phyloP scores from a whole-genome alignment of 2,113 vertebrate species.

The Chaenogobius annularis region DNA sequence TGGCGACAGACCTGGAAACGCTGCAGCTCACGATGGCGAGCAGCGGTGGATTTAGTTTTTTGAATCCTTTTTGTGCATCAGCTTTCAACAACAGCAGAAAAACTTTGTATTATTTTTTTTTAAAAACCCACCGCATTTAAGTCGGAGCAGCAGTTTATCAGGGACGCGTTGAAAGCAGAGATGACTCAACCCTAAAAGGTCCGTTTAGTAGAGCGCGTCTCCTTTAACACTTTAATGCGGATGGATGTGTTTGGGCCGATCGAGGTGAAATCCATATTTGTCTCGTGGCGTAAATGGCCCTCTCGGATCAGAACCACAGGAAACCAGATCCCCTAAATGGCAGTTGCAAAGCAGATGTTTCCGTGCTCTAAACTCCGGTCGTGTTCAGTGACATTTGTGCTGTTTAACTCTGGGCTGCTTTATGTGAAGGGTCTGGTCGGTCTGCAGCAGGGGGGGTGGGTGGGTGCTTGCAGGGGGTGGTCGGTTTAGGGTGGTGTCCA shows the following conservation, averaged over 20 bases:
- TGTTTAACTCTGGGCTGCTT: slow-evolving; percentile 31
- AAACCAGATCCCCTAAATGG: not conserved
- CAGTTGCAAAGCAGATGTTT: slow-evolving; percentile 1
- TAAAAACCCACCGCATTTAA: too few species aligned
- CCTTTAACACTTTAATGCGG: not conserved
- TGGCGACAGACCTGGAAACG: too few species aligned
- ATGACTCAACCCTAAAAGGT: too few species aligned
- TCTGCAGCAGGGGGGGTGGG: not conserved
- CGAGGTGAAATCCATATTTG: not conserved
- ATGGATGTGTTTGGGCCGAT: not conserved
- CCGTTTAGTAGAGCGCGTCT: not conserved
- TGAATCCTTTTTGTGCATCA: too few species aligned
- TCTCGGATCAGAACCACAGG: not conserved
- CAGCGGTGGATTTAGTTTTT: too few species aligned
- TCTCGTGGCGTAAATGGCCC: not conserved
- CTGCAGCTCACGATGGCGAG: too few species aligned
- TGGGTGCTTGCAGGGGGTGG: slow-evolving; percentile 16
- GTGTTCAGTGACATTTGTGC: not conserved
- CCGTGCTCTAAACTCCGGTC: not conserved
- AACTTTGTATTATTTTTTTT: too few species aligned
- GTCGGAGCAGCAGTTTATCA: too few species aligned
- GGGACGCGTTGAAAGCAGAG: too few species aligned
- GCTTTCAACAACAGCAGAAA: too few species aligned
- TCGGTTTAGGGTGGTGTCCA: slow-evolving; percentile 24
- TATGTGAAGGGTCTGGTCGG: slow-evolving; percentile 11